Conservation (phyloP, 2,797 vertebrate species). For the Peromyscus attwateri region DNA sequence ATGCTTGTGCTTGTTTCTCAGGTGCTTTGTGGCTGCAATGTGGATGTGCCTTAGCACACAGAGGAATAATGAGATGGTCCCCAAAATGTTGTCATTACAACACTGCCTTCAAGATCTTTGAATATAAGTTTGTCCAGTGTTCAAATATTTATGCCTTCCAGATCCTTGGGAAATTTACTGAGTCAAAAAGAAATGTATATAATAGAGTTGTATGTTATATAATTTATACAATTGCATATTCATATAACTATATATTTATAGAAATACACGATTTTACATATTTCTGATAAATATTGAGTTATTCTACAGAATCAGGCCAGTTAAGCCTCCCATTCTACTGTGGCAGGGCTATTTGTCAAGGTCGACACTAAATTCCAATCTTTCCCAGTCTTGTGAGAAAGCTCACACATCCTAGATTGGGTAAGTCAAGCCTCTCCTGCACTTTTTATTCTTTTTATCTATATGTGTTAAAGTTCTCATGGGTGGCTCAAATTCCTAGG, state of each 20-base stretch:
- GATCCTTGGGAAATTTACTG: constrained; percentile 7
- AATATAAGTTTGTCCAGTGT: not conserved
- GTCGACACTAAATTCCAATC: not conserved
- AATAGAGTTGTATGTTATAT: not conserved
- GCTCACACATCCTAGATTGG: not conserved
- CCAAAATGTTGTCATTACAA: not conserved
- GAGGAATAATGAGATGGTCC: not conserved
- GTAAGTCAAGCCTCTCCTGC: not conserved
- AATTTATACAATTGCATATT: not conserved
- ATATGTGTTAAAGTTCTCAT: not conserved
- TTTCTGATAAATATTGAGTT: constrained; percentile 27
- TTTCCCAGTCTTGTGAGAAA: not conserved
- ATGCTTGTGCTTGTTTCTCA: not conserved
- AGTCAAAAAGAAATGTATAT: constrained; percentile 6
- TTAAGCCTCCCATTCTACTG: not conserved
- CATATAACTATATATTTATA: not conserved
- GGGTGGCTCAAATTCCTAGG: too few species aligned
- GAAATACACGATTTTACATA: not conserved
- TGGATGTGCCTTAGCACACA: not conserved
- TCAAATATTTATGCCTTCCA: constrained; percentile 48
- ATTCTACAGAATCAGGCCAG: not conserved
- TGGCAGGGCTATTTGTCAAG: not conserved
- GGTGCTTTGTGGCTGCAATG: not conserved
- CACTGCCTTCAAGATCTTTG: constrained; percentile 21
- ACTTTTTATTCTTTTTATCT: constrained; percentile 3